Evolutionary conservation across 2,888 invertebrate genomes (phyloP).

Genomic region (Euzophera pinguis): DNA sequence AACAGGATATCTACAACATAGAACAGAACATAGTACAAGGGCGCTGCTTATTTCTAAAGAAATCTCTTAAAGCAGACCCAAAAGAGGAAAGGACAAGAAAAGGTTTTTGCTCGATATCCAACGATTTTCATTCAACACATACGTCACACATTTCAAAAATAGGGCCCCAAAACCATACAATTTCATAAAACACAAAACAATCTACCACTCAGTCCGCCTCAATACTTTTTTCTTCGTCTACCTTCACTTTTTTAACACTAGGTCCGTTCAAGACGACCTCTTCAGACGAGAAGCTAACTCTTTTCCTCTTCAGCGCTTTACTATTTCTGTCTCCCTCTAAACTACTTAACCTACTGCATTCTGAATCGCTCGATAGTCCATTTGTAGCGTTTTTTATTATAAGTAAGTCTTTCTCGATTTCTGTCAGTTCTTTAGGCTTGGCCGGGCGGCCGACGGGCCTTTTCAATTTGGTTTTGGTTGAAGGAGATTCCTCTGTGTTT

Average conservation of each 20-base stretch:
- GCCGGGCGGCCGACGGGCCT: constrained; percentile 44
- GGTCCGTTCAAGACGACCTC: constrained; percentile 27
- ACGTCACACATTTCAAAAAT: no score
- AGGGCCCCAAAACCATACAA: neutral
- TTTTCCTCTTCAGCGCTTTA: constrained; percentile 46
- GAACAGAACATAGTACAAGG: no score
- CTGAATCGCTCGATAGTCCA: constrained; percentile 51
- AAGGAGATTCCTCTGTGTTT: constrained; percentile 47
- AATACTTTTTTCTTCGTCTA: constrained; percentile 19
- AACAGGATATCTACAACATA: no score
- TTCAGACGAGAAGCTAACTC: constrained; percentile 44
- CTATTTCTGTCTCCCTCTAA: constrained; percentile 37
- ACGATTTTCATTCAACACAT: no score
- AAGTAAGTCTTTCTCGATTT: constrained; percentile 66
- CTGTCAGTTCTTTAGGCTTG: constrained; percentile 58
- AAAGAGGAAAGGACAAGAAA: no score
- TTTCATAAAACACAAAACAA: constrained; percentile 1
- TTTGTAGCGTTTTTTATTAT: constrained; percentile 65
- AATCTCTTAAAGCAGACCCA: no score
- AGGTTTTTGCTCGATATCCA: no score
- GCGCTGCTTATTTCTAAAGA: no score
- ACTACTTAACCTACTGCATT: constrained; percentile 39
- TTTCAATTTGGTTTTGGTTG: constrained; percentile 44
- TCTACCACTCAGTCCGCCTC: constrained; percentile 18
- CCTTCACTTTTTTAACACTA: constrained; percentile 29